Evolutionary conservation across 2,888 invertebrate species (phyloP).

Genomic region (Acleris laterana): DNA sequence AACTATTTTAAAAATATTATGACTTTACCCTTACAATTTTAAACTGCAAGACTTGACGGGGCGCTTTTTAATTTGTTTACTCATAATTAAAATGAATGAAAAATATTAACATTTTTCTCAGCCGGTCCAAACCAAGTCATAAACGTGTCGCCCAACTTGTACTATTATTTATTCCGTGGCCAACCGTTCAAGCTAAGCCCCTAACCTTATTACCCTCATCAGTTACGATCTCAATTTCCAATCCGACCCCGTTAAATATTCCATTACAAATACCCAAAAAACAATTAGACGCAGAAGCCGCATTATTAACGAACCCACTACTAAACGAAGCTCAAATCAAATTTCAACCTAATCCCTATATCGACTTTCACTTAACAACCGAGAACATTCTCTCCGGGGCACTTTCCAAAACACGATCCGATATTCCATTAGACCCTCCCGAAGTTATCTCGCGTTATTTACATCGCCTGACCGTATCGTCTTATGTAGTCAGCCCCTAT

Average conservation of each 20-base stretch:
- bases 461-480: constrained; percentile 83
- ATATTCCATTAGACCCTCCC: constrained; percentile 83
- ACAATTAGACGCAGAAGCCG: constrained; percentile 32
- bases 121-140: too few species aligned
- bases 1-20: too few species aligned
- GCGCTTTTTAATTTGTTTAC: too few species aligned
- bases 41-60: too few species aligned
- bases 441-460: constrained; percentile 83
- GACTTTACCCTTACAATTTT: too few species aligned
- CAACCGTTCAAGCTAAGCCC: not conserved
- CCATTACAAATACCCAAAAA: constrained; percentile 23
- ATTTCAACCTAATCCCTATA: constrained; percentile 72
- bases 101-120: too few species aligned
- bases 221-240: constrained; percentile 11
- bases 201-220: not conserved
- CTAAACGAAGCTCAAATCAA: constrained; percentile 70
- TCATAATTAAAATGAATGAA: too few species aligned
- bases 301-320: constrained; percentile 45
- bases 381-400: constrained; percentile 77
- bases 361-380: constrained; percentile 80
- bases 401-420: constrained; percentile 81
- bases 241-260: constrained; percentile 26
- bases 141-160: too few species aligned
- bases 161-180: not conserved
- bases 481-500: constrained; percentile 80